phyloP scores from a whole-genome alignment of 2,113 vertebrate species.

The Halichoeres trimaculatus region DNA sequence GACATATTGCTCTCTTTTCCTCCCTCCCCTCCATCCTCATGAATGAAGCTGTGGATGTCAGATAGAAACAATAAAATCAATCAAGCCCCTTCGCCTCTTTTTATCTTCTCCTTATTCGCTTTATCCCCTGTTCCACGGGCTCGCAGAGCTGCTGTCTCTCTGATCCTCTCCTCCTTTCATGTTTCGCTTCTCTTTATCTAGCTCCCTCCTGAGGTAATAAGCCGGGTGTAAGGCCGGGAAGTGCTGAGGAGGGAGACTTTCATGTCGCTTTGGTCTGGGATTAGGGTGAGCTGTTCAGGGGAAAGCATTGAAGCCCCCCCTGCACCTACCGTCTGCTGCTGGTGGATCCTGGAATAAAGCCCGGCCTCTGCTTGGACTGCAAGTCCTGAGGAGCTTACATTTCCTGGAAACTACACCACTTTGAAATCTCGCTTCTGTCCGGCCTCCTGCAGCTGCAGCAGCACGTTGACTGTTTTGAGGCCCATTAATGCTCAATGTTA shows the following conservation, averaged over 20 bases:
- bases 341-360: constrained; percentile 67
- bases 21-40: constrained; percentile 23
- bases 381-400: constrained; percentile 71
- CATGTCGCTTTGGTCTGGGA: constrained; percentile 73
- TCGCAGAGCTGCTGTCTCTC: constrained; percentile 52
- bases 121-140: constrained; percentile 50
- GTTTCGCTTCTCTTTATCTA: constrained; percentile 62
- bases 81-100: constrained; percentile 51
- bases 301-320: constrained; percentile 69
- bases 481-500: no score
- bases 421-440: constrained; percentile 48
- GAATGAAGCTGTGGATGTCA: constrained; percentile 63
- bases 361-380: constrained; percentile 54
- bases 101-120: constrained; percentile 65
- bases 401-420: constrained; percentile 62
- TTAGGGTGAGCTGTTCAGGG: constrained; percentile 68
- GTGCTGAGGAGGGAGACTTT: constrained; percentile 68
- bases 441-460: constrained; percentile 5
- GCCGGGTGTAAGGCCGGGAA: constrained; percentile 61
- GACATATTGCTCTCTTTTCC: constrained; percentile 46
- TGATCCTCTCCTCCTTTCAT: constrained; percentile 75
- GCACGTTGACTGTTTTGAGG: constrained; percentile 1
- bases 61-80: constrained; percentile 69
- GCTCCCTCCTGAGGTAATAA: constrained; percentile 71
- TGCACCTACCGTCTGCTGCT: constrained; percentile 64